Percentiles rank a stretch among this genome's conserved stretches.
Evolutionary conservation across 2,888 invertebrate genomes (phyloP).

Genomic region (Habrosyne pyritoides): DNA sequence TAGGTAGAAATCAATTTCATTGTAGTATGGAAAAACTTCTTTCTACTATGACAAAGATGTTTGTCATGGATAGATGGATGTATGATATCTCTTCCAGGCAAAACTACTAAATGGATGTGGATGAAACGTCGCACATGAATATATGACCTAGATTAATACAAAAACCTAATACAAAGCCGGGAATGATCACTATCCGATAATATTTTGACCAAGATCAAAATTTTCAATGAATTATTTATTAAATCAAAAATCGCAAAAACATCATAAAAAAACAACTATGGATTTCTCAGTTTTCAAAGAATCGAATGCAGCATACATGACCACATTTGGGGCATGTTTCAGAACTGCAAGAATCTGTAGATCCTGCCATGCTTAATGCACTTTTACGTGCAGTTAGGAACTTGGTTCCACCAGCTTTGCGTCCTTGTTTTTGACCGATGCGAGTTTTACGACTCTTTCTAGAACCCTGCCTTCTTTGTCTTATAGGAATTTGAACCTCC

Average conservation of each 20-base stretch:
- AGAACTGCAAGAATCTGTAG: not conserved
- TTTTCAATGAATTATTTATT: not conserved
- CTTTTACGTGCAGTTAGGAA: not conserved
- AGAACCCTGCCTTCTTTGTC: not conserved
- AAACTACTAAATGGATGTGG: no score
- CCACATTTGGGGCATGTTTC: constrained; percentile 21
- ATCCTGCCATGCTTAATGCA: not conserved
- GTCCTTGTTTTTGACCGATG: not conserved
- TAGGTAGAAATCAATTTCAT: no score
- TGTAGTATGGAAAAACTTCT: no score
- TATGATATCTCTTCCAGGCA: no score
- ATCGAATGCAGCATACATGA: constrained; percentile 12
- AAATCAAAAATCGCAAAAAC: not conserved
- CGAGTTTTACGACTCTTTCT: not conserved
- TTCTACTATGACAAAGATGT: no score
- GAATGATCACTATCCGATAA: no score
- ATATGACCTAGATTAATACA: no score
- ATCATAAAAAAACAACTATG: not conserved
- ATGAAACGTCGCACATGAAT: no score
- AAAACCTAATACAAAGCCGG: no score
- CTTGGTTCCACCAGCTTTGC: not conserved
- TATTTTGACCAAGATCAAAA: no score
- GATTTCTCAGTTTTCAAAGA: not conserved
- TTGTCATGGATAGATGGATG: no score
- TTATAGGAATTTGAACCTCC: not conserved